Percentiles rank a stretch among this genome's conserved stretches.
These are phyloP conservation scores for Temnothorax unifasciatus DNA, from an alignment of 2,888 invertebrate species.

Conservation along the genomic window DNA sequence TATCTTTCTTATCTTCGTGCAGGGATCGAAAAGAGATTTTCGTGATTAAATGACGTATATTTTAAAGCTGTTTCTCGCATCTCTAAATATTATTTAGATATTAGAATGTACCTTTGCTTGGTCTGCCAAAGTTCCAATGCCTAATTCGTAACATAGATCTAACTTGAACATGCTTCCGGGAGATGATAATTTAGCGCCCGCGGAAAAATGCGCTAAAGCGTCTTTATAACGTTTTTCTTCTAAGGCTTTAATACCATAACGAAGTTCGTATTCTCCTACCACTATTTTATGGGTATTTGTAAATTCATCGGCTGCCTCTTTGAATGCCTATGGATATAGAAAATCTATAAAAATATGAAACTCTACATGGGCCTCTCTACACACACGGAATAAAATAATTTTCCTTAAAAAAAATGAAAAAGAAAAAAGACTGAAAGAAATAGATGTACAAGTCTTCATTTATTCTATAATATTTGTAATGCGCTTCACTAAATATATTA, in stretches of 20 bases:
- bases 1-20: not conserved
- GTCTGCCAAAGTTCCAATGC: constrained; percentile 89
- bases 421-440: not conserved
- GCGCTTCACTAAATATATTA: not conserved
- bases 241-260: constrained; percentile 88
- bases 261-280: constrained; percentile 89
- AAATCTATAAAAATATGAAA: constrained; percentile 49
- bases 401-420: not conserved
- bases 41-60: not conserved
- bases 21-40: not conserved
- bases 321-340: constrained; percentile 75
- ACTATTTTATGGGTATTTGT: constrained; percentile 86
- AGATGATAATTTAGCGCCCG: constrained; percentile 88
- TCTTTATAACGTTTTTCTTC: constrained; percentile 88
- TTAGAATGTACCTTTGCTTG: constrained; percentile 87
- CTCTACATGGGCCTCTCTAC: not conserved
- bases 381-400: not conserved
- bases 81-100: not conserved
- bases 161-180: constrained; percentile 90
- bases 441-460: not conserved
- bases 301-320: constrained; percentile 80
- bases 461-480: constrained; percentile 4
- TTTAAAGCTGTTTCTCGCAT: not conserved
- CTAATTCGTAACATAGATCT: constrained; percentile 90
- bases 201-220: constrained; percentile 87